Percentiles rank a stretch among this genome's conserved stretches.
Evolutionary conservation across 2,888 invertebrate species (phyloP).

Genomic region (Drosophila recens): DNA sequence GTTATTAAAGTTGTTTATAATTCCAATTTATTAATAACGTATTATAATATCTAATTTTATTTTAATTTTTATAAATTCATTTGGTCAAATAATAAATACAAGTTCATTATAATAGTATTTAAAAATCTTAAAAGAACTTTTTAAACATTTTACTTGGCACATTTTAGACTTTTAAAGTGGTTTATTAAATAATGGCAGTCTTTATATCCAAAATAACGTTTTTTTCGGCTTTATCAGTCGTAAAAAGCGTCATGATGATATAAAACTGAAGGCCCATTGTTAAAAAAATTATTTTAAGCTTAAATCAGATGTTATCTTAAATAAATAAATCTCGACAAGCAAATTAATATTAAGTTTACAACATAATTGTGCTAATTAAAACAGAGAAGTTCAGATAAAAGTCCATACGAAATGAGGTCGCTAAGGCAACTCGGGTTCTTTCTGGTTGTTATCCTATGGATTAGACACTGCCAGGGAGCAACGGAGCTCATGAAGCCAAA

Average conservation of each 20-base stretch:
- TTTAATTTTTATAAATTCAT: too few relatives aligned
- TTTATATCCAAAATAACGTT: background rate
- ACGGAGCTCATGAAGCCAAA: constrained; percentile 86
- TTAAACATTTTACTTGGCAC: background rate
- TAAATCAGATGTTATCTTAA: background rate
- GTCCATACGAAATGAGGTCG: constrained; percentile 8
- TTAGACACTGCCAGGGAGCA: constrained; percentile 17
- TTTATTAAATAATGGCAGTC: background rate
- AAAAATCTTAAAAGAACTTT: background rate
- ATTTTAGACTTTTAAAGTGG: background rate
- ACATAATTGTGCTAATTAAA: constrained; percentile 11
- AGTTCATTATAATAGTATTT: too few relatives aligned
- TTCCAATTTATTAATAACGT: too few relatives aligned
- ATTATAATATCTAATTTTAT: too few relatives aligned
- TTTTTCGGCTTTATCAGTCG: background rate
- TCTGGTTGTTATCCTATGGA: constrained; percentile 11
- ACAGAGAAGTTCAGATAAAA: background rate
- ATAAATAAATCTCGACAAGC: constrained; percentile 6
- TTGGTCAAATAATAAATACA: too few relatives aligned
- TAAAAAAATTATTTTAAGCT: constrained; percentile 1
- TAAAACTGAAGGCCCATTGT: background rate
- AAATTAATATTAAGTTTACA: constrained; percentile 9
- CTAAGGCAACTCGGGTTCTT: background rate
- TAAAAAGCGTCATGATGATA: background rate
- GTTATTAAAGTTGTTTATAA: too few relatives aligned